A percentile compares a stretch with the other conserved stretches of the same genome.
Conservation (phyloP, 2,888 invertebrate genomes). For the Lingula anatina region DNA sequence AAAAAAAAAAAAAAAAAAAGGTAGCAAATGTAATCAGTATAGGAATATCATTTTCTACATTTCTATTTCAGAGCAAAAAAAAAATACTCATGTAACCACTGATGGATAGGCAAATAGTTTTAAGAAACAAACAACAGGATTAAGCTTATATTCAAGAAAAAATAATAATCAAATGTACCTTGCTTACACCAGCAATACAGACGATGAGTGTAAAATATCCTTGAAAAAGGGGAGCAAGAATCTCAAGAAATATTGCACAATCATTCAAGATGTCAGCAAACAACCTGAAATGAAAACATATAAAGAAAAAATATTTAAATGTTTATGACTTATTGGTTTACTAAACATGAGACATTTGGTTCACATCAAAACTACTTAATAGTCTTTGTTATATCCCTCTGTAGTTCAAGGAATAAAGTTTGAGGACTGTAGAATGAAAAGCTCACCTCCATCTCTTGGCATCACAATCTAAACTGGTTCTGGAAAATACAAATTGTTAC, state of each 20-base stretch:
- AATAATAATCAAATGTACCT: constrained; percentile 28
- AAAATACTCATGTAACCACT: neutral
- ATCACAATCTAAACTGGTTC: constrained; percentile 73
- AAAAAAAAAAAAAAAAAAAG: neutral
- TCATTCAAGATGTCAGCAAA: constrained; percentile 93
- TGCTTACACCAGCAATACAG: constrained; percentile 54
- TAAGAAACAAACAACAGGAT: neutral
- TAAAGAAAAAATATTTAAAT: neutral
- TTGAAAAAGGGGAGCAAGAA: constrained; percentile 70
- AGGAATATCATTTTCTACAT: neutral
- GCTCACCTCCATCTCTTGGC: constrained; percentile 92
- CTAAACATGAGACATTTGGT: no score
- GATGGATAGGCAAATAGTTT: neutral
- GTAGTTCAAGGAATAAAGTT: no score
- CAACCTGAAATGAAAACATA: constrained; percentile 53
- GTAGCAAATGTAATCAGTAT: neutral
- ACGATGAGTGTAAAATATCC: constrained; percentile 47
- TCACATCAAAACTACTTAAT: neutral
- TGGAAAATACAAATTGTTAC: constrained; percentile 30
- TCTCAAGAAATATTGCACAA: constrained; percentile 80
- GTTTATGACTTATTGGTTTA: neutral
- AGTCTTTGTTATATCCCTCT: neutral
- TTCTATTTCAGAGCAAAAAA: no score
- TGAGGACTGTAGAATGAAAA: no score
- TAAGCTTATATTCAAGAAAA: neutral